Evolutionary conservation across 1,140 invertebrate species (phyloP).

Genomic region (Trachelipus rathkii): DNA sequence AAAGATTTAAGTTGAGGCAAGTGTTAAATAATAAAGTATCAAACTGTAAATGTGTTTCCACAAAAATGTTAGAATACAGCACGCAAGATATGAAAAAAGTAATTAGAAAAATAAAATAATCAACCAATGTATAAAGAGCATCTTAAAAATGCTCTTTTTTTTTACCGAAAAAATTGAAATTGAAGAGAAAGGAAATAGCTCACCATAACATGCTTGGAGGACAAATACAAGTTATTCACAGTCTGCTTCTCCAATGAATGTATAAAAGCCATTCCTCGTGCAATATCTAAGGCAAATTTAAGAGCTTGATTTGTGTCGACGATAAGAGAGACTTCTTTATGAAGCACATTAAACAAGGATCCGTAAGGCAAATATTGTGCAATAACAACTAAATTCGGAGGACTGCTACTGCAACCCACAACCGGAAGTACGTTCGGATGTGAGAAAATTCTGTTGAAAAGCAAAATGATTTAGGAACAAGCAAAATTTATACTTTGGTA

Average conservation of each 20-base stretch:
- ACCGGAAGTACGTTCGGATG: constrained; percentile 97
- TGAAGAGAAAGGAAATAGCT: constrained; percentile 41
- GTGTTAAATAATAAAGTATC: too few relatives aligned
- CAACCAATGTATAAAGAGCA: too few relatives aligned
- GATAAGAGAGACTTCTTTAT: constrained; percentile 82
- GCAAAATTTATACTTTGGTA: too few relatives aligned
- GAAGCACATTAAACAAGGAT: constrained; percentile 86
- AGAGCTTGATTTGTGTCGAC: constrained; percentile 91
- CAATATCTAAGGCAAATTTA: constrained; percentile 88
- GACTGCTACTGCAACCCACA: constrained; percentile 89
- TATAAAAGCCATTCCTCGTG: constrained; percentile 92
- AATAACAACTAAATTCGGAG: constrained; percentile 88
- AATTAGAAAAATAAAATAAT: too few relatives aligned
- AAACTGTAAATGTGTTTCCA: too few relatives aligned
- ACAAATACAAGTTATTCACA: constrained; percentile 83
- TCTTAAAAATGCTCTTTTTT: too few relatives aligned
- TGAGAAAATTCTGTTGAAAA: constrained; percentile 81
- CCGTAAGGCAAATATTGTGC: constrained; percentile 94
- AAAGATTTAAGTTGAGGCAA: too few relatives aligned
- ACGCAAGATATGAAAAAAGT: too few relatives aligned
- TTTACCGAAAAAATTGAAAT: too few relatives aligned
- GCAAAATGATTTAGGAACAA: constrained; percentile 16
- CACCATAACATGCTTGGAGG: constrained; percentile 94
- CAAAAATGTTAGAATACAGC: too few relatives aligned
- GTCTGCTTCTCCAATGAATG: constrained; percentile 77